Evolutionary conservation across 2,888 invertebrate species (phyloP), one percentile per base, ranked within the genome.

Genomic region (Cataglyphis altisquamis): DNA sequence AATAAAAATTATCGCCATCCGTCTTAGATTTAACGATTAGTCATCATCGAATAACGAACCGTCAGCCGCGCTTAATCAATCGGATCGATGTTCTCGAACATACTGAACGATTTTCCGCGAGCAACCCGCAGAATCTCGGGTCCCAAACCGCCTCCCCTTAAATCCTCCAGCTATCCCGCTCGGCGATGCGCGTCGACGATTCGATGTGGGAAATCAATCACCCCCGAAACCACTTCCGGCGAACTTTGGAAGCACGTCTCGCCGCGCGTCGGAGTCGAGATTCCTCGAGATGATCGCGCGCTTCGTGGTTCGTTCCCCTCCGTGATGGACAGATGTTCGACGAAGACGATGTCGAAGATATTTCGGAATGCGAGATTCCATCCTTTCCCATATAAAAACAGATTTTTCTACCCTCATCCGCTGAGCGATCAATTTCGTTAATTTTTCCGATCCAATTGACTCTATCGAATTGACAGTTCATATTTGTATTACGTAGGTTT

Each of bases 121-220:
- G 86, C 88, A 91, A 89, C 85, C 90, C 87, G 73, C 84, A 86
- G 88, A 91, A 91, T 92, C 89, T 91, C 90, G 85, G 85, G 88
- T 90, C 90, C 87, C 60, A 45, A 57, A n/a, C 57, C 66, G 66
- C 57, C 55, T 63, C 82, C 25, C 36, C 32, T 29, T 41, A 68
- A 66, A 39, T 57, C 25, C 36, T 25, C 25, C 57, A 48, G n/a
- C 29, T 12, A 18, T 29, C n/a, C 57, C 68, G 45, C 21, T 29
- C n/a, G 39, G 52, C 62, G 78, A 70, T 48, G 68, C 64, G 41
- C 60, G 78, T 64, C 85, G 86, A 85, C 89, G 83, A 88, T 84
- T 89, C 91, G 88, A 89, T 91, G 90, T 83, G 87, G 89, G 88
- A 90, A 91, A 91, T 91, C 92, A 91, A 91, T 91, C 91, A 91